A percentile compares a stretch with the other conserved stretches of the same genome.
Conservation (phyloP, 1,140 invertebrate species). For the Sesamia nonagrioides region DNA sequence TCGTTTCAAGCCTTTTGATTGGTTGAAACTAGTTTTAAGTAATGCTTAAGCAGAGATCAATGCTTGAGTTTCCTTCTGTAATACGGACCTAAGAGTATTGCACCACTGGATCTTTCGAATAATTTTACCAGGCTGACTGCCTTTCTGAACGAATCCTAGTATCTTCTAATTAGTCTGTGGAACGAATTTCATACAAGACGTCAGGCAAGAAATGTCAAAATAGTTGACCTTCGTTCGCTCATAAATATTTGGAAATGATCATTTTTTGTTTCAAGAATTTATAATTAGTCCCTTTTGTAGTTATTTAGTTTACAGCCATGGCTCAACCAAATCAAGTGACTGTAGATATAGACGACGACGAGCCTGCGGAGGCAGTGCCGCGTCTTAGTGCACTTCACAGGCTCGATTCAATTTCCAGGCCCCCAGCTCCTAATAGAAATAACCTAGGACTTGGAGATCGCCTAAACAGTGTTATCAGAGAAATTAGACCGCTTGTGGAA, state of each 20-base stretch:
- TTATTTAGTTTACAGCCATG: slow-evolving; percentile 64
- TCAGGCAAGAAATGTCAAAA: slow-evolving; percentile 47
- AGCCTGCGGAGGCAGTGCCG: slow-evolving; percentile 64
- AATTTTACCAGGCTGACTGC: background rate
- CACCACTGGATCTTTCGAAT: background rate
- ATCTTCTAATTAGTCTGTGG: too few species aligned
- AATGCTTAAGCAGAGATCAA: too few species aligned
- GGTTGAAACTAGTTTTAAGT: too few species aligned
- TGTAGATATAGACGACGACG: slow-evolving; percentile 79
- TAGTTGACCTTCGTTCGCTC: slow-evolving; percentile 66
- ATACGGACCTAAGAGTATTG: too few species aligned
- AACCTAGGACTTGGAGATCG: slow-evolving; percentile 80
- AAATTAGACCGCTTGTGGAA: slow-evolving; percentile 82
- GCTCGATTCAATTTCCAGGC: slow-evolving; percentile 75
- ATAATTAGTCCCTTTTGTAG: slow-evolving; percentile 30
- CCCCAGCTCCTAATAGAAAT: slow-evolving; percentile 67
- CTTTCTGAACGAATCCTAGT: too few species aligned
- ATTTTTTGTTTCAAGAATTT: slow-evolving; percentile 55
- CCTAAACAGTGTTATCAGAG: slow-evolving; percentile 81
- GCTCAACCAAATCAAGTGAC: slow-evolving; percentile 79
- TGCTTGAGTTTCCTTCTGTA: too few species aligned
- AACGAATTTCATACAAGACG: slow-evolving; percentile 23
- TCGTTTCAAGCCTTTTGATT: too few species aligned
- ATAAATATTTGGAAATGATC: slow-evolving; percentile 72
- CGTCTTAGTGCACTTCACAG: slow-evolving; percentile 71